These are phyloP conservation scores for Mystacornis crossleyi DNA, from an alignment of 2,113 vertebrate species.

Conservation along the genomic window DNA sequence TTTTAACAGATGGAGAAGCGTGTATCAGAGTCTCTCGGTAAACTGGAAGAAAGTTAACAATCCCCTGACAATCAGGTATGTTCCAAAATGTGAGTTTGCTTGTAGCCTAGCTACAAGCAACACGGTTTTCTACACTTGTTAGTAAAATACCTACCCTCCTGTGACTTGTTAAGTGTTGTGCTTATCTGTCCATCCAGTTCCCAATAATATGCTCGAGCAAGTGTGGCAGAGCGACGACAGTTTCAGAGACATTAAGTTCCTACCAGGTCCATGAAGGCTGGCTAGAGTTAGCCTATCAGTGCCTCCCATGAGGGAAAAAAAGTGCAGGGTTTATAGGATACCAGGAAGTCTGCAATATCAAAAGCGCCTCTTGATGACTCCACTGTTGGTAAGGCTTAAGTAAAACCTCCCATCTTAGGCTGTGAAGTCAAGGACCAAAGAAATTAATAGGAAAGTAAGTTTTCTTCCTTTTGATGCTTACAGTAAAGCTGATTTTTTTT, in stretches of 20 bases:
- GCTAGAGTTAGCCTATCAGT: neutral
- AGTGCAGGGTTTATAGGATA: neutral
- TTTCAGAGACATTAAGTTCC: neutral
- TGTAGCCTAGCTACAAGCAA: neutral
- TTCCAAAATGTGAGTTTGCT: neutral
- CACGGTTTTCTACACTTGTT: neutral
- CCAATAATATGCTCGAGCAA: neutral
- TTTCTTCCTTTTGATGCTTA: neutral
- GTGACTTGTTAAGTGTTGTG: neutral
- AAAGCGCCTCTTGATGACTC: neutral
- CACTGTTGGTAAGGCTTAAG: neutral
- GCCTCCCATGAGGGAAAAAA: neutral
- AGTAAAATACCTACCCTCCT: neutral
- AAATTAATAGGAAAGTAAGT: neutral
- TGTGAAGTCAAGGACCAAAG: neutral
- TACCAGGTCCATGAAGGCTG: neutral
- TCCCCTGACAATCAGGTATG: neutral
- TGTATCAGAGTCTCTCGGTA: neutral
- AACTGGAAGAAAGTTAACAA: neutral
- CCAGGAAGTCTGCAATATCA: neutral
- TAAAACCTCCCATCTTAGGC: neutral
- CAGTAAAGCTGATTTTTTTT: neutral
- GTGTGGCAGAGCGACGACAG: accelerated
- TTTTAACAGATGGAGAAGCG: neutral
- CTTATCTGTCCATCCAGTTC: neutral